Conservation (phyloP, 2,113 vertebrate species). For the Platysternon megacephalum region DNA sequence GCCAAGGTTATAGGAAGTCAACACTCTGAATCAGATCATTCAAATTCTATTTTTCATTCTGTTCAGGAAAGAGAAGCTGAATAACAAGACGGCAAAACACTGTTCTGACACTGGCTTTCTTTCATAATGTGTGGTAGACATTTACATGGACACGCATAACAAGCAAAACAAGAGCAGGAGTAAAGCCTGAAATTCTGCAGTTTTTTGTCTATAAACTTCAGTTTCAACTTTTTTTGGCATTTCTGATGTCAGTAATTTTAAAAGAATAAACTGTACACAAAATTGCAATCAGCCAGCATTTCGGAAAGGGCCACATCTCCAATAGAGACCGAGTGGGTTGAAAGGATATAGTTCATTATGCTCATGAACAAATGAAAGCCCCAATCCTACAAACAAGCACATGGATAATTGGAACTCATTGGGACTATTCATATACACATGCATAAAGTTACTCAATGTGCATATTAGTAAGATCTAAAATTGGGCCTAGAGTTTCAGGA, state of each 20-base stretch:
- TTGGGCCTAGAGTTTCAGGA: background rate
- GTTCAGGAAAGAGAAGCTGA: background rate
- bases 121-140: background rate
- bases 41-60: background rate
- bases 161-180: background rate
- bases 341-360: background rate
- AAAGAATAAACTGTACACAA: background rate
- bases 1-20: background rate
- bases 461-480: background rate
- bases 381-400: background rate
- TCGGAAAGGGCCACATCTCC: background rate
- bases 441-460: rapidly evolving
- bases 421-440: background rate
- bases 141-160: background rate
- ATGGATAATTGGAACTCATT: background rate
- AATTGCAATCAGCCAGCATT: background rate
- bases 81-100: background rate
- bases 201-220: background rate
- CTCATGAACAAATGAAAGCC: rapidly evolving
- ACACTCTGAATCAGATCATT: background rate
- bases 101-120: background rate
- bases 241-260: background rate
- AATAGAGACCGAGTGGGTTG: rapidly evolving
- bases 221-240: background rate
- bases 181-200: background rate